phyloP scores from a whole-genome alignment of 2,888 invertebrate species.

The Hirtodrosophila trivittata region DNA sequence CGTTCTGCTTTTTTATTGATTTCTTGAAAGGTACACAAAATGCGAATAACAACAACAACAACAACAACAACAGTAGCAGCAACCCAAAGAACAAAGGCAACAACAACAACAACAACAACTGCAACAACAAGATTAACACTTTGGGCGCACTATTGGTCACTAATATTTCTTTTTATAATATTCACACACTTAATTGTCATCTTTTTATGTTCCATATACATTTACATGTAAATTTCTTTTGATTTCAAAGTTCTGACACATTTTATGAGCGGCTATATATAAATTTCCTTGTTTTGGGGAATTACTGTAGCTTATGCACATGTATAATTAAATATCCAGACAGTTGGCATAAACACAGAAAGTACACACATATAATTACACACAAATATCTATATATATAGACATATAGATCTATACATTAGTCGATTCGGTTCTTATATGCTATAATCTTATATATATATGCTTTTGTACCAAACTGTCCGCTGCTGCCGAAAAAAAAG shows the following conservation, averaged over 20 bases:
- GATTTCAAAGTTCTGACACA: background rate
- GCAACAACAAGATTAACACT: conserved; percentile 13
- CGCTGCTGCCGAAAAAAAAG: conserved; percentile 55
- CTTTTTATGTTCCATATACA: conserved; percentile 8
- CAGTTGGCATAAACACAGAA: conserved; percentile 7
- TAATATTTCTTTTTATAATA: conserved; percentile 1
- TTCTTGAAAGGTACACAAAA: conserved; percentile 82
- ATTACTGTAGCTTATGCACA: background rate
- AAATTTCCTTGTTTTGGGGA: conserved; percentile 10
- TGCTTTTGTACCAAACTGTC: conserved; percentile 42
- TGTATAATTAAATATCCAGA: conserved; percentile 7
- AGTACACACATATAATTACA: background rate
- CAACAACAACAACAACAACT: conserved; percentile 36
- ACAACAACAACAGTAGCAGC: conserved; percentile 38
- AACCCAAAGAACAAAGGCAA: conserved; percentile 50
- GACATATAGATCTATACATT: background rate
- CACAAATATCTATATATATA: background rate
- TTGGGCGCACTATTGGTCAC: background rate
- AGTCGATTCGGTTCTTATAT: conserved; percentile 10
- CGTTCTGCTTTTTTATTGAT: conserved; percentile 80
- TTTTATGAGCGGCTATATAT: conserved; percentile 7
- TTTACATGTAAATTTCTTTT: background rate
- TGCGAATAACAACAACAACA: conserved; percentile 74
- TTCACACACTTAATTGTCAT: conserved; percentile 12
- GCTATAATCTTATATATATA: conserved; percentile 20